A percentile compares a stretch with the other conserved stretches of the same genome.
phyloP scores from a whole-genome alignment of 1,140 invertebrate species.

The Heliconius hewitsoni region DNA sequence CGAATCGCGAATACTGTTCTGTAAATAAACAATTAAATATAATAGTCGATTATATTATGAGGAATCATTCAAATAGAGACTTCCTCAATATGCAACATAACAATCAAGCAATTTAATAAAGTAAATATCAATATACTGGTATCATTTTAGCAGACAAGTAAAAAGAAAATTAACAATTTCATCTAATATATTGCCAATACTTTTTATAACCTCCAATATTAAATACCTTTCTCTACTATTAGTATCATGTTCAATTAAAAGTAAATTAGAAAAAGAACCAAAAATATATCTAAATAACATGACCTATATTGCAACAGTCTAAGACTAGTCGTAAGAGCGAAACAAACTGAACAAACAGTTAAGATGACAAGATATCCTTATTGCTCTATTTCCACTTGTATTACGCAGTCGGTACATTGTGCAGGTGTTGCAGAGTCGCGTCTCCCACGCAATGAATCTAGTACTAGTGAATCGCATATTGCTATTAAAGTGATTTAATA shows the following conservation, averaged over 20 bases:
- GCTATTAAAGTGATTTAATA: not conserved
- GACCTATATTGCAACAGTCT: not conserved
- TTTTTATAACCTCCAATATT: too few relatives aligned
- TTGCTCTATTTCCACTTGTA: conserved; percentile 22
- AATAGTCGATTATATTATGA: not conserved
- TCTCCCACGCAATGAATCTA: conserved; percentile 37
- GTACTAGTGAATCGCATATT: not conserved
- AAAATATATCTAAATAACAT: not conserved
- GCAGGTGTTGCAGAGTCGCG: conserved; percentile 48
- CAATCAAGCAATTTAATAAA: not conserved
- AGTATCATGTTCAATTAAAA: not conserved
- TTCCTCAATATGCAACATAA: not conserved
- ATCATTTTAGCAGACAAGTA: not conserved
- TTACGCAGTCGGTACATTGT: conserved; percentile 27
- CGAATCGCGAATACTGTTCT: not conserved
- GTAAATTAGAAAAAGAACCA: too few relatives aligned
- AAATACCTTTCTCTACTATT: too few relatives aligned
- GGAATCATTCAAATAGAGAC: not conserved
- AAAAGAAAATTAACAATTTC: too few relatives aligned
- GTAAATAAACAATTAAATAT: not conserved
- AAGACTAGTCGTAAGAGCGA: not conserved
- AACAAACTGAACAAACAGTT: not conserved
- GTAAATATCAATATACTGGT: not conserved
- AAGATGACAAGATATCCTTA: conserved; percentile 25
- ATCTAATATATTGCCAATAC: too few relatives aligned